Conservation (phyloP, 2,888 invertebrate genomes). For the Eledone cirrhosa region DNA sequence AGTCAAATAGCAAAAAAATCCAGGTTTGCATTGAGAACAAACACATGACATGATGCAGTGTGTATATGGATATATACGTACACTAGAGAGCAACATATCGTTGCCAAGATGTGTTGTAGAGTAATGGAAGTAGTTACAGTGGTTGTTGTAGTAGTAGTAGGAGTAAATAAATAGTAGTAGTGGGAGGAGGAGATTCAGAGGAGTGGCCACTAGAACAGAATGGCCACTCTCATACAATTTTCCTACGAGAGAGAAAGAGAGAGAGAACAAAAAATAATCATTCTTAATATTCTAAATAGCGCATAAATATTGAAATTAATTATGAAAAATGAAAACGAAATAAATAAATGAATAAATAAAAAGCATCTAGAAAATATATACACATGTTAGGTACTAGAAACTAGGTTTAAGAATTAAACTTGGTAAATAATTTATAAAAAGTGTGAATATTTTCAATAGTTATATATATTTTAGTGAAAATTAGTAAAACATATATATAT, state of each 20-base stretch:
- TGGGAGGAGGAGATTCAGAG: constrained; percentile 18
- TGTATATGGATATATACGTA: constrained; percentile 12
- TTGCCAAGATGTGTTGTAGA: no score
- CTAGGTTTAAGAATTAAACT: no score
- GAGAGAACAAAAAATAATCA: neutral
- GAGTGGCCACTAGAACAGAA: constrained; percentile 23
- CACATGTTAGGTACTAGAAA: no score
- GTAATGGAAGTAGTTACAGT: constrained; percentile 7
- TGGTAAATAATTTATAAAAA: no score
- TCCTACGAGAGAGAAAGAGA: constrained; percentile 19
- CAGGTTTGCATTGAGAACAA: constrained; percentile 8
- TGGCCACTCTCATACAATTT: constrained; percentile 19
- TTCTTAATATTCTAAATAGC: no score
- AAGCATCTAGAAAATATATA: no score
- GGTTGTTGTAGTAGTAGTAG: constrained; percentile 16
- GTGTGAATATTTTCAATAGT: no score
- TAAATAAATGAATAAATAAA: no score
- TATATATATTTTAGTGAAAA: no score
- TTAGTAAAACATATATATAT: no score
- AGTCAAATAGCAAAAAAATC: constrained; percentile 10
- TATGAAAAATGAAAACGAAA: no score
- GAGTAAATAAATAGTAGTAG: neutral
- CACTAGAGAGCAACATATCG: neutral
- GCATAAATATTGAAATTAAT: no score
- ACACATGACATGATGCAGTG: constrained; percentile 14